Base-by-base conservation (phyloP, 2,888 invertebrate species). In the Chloroclystis v-ata region DNA sequence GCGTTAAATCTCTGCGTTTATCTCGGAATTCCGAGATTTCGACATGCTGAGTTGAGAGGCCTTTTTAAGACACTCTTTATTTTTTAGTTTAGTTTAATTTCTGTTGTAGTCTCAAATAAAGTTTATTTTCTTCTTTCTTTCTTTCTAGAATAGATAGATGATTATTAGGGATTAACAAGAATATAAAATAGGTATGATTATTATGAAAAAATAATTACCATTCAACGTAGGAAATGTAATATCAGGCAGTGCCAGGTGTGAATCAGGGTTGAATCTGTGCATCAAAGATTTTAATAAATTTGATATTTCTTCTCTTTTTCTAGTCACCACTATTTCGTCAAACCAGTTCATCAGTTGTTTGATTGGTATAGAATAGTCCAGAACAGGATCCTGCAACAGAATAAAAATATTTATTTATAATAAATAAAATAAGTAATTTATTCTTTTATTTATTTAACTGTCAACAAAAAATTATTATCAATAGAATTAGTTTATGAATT, bases 261-360 rank as follows among this genome's bases (percentile, higher is more conserved):
- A 89, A 58, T 93, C 91, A 51, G 91, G 90, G 67, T 93, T 93
- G 54, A 91, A 92, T 70, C 92, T 90, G 56, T 91, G 88, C 91
- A 96, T 95, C 13, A 97, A 81, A 28, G 84, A 77, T 66, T 93
- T 92, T 40, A 98, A 90, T 50, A 97, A 84, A 54, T 91, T 90
- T 25, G 95, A 94, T 57, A 98, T 93, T 59, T 97, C 95, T 76
- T 95, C 94, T 46, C 98, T 89, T 83, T 98, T 98, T 45, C 92
- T 90, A 1, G 93, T 94, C 0, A 97, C 95, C 2, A 92, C 88
- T 49, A 95, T 92, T 67, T 94, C 93, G 54, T 94, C 92, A 75
- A 98, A 98, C 98, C 97, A 98, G 67, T 91, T 91, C 43, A 91
- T 89, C 52, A 97, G 81, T 52, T 93, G 91, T 73, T 93, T 93